Conservation (phyloP, 2,113 vertebrate species). For the Phaetusa simplex region DNA sequence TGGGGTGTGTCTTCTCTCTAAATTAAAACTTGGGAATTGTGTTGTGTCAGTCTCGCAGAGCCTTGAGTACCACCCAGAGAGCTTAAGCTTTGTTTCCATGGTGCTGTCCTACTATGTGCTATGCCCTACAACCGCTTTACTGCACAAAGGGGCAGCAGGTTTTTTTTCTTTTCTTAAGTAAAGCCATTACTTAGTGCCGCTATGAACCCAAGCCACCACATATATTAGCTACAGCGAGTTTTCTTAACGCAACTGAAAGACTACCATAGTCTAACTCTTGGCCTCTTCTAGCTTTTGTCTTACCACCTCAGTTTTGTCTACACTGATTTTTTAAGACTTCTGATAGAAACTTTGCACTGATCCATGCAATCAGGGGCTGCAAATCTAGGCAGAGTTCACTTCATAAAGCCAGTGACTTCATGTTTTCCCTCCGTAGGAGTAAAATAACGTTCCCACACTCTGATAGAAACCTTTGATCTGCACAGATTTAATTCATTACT, state of each 20-base stretch:
- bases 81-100: not conserved
- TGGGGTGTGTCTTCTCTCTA: not conserved
- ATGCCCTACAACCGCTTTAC: not conserved
- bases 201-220: not conserved
- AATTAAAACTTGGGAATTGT: not conserved
- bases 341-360: not conserved
- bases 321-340: not conserved
- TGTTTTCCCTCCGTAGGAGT: slow-evolving; percentile 39
- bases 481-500: slow-evolving; percentile 65
- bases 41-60: not conserved
- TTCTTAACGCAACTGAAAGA: not conserved
- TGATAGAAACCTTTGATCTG: slow-evolving; percentile 56
- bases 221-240: not conserved
- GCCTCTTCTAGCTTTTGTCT: not conserved
- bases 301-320: not conserved
- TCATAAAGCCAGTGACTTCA: slow-evolving; percentile 10
- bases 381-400: not conserved
- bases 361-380: not conserved
- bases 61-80: not conserved
- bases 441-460: slow-evolving; percentile 50
- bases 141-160: not conserved
- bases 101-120: not conserved
- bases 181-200: not conserved
- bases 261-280: not conserved
- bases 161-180: not conserved